Conservation (phyloP, 2,888 invertebrate genomes). For the Cotesia congregata region DNA sequence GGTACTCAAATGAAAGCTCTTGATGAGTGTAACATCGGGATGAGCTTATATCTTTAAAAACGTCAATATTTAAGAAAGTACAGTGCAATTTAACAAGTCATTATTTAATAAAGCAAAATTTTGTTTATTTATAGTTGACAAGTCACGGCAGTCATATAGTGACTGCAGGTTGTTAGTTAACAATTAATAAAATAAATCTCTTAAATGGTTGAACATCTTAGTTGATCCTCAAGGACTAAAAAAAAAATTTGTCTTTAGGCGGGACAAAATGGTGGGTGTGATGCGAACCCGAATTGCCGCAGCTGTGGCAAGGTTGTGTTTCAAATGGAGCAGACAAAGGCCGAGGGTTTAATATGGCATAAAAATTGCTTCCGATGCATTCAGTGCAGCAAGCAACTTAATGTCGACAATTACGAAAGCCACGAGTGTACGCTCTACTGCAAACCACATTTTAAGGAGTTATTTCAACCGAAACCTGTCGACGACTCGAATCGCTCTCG, state of each 20-base stretch:
- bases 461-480: slow-evolving; percentile 92
- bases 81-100: too few relatives aligned
- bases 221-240: not conserved
- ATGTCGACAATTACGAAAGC: slow-evolving; percentile 93
- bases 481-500: slow-evolving; percentile 79
- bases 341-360: slow-evolving; percentile 92
- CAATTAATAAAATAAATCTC: too few relatives aligned
- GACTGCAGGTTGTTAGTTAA: too few relatives aligned
- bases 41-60: too few relatives aligned
- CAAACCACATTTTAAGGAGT: slow-evolving; percentile 92
- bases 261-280: slow-evolving; percentile 65
- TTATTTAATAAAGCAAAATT: too few relatives aligned
- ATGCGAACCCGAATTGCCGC: slow-evolving; percentile 80
- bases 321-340: slow-evolving; percentile 96
- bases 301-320: slow-evolving; percentile 92
- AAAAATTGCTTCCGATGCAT: slow-evolving; percentile 95
- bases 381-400: slow-evolving; percentile 93
- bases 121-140: too few relatives aligned
- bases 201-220: too few relatives aligned
- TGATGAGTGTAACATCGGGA: too few relatives aligned
- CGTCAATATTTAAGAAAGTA: too few relatives aligned
- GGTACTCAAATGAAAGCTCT: too few relatives aligned
- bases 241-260: slow-evolving; percentile 55
- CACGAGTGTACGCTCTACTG: slow-evolving; percentile 92
- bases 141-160: too few relatives aligned